Base-by-base conservation (phyloP, 2,888 invertebrate genomes). In the Tipula helvola region DNA sequence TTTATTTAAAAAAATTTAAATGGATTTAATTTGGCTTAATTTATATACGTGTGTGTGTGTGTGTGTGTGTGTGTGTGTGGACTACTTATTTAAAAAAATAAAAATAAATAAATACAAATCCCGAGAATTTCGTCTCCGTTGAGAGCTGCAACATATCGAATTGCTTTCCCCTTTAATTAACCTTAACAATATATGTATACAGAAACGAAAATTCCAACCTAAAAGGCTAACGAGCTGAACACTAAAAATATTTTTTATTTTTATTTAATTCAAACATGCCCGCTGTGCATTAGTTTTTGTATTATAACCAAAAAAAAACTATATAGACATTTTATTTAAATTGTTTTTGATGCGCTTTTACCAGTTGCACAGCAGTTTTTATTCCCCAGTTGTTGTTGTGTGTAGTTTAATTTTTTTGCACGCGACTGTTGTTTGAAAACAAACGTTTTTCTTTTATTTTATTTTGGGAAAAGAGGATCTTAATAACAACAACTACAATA, bases 331-430 rank as follows among this genome's bases (percentile, higher is more conserved):
- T 71, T 28, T 71, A 71, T 71, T 71, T 71, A 71, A 71, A 39
- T 85, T 85, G 39, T 42, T 42, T 85, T 42, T 42, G 87, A 85
- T 87, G 87, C 83, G 86, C 52, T 52, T 86, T 57, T 57, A 52
- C 57, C 44, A 86, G 84, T 41, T 87, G 87, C 87, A 85, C 87
- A 86, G 86, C 71, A 71, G 71, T 71, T 71, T 87, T 87, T 86
- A 12, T 71, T 71, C 71, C 71, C 71, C 28, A 28, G 28, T 28
- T 28, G 71, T 71, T 71, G 52, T 52, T 52, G 52, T 52, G 44
- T 83, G 41, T 57, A 86, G 39, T 47, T n/a, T 44, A 28, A 28
- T 84, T 84, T 87, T 71, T 47, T 85, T 86, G 47, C 86, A 86
- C 87, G 86, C 86, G 87, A 86, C 87, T 86, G 83, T 83, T 86